Percentiles rank a stretch among this genome's conserved stretches.
Evolutionary conservation across 2,797 vertebrate genomes (phyloP).

Genomic region (Holocentrus rufus): DNA sequence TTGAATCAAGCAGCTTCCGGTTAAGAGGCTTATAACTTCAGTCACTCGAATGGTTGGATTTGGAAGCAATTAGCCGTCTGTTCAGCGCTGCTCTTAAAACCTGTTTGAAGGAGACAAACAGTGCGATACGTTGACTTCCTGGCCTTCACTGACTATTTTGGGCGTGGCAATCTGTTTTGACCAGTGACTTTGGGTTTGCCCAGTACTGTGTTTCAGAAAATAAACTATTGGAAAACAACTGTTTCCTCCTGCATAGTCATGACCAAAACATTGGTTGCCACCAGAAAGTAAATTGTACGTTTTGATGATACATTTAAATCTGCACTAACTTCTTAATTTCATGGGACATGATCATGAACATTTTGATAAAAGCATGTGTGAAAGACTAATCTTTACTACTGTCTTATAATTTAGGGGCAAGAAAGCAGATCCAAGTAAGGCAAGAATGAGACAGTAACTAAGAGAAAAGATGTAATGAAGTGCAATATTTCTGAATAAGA

Average conservation of each 20-base stretch:
- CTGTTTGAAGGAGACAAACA: neutral
- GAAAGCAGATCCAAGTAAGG: neutral
- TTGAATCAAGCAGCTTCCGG: neutral
- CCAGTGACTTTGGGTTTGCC: neutral
- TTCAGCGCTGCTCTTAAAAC: no score
- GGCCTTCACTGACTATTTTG: neutral
- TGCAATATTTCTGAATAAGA: no score
- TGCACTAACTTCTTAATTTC: neutral
- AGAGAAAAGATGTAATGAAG: neutral
- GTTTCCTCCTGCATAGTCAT: neutral
- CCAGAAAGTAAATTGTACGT: neutral
- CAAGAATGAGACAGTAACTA: neutral
- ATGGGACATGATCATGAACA: neutral
- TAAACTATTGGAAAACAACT: neutral
- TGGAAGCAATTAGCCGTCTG: no score
- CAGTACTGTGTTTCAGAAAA: neutral
- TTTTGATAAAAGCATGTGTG: neutral
- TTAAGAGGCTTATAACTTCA: neutral
- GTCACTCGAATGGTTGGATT: neutral
- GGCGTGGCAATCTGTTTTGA: neutral
- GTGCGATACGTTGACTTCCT: neutral
- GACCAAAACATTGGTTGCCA: neutral
- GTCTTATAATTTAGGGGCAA: neutral
- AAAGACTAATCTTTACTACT: neutral
- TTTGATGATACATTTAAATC: neutral